Evolutionary conservation across 2,797 vertebrate genomes (phyloP).

Genomic region (Characodon lateralis): DNA sequence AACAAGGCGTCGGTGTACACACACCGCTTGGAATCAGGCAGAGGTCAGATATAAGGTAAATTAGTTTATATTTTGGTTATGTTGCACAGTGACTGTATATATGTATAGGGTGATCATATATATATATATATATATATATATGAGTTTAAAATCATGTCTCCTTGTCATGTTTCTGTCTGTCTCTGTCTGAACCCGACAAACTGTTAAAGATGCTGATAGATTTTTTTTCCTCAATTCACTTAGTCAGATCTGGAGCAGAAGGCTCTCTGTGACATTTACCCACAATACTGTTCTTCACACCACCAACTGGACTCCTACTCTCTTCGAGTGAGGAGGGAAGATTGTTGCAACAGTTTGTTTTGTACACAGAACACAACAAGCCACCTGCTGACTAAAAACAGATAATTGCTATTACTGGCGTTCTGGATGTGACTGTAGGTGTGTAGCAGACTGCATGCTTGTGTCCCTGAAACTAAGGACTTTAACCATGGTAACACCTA

Average conservation of each 20-base stretch:
- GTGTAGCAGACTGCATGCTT: not conserved
- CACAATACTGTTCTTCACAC: constrained; percentile 83
- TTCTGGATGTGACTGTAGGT: constrained; percentile 43
- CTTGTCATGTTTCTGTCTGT: constrained; percentile 17
- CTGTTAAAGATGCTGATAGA: constrained; percentile 6
- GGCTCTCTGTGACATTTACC: constrained; percentile 82
- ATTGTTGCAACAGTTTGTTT: constrained; percentile 63
- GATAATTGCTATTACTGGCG: constrained; percentile 21
- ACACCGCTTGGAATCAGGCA: not conserved
- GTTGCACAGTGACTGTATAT: not conserved
- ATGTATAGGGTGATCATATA: too few relatives aligned
- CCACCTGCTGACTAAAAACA: constrained; percentile 66
- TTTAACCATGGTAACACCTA: too few relatives aligned
- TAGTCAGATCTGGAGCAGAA: constrained; percentile 80
- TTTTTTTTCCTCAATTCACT: constrained; percentile 41
- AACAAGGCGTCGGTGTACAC: constrained; percentile 7
- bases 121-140: not conserved
- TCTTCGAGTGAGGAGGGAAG: constrained; percentile 60
- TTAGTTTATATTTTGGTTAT: not conserved
- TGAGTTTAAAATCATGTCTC: constrained; percentile 14
- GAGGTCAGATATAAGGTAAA: constrained; percentile 14
- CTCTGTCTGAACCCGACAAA: constrained; percentile 23
- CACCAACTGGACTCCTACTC: constrained; percentile 81
- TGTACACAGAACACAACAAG: constrained; percentile 45
- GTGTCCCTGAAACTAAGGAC: not conserved